These are phyloP conservation scores for Cyphomyrus plagiostoma DNA, from an alignment of 2,113 vertebrate genomes.

Conservation along the genomic window DNA sequence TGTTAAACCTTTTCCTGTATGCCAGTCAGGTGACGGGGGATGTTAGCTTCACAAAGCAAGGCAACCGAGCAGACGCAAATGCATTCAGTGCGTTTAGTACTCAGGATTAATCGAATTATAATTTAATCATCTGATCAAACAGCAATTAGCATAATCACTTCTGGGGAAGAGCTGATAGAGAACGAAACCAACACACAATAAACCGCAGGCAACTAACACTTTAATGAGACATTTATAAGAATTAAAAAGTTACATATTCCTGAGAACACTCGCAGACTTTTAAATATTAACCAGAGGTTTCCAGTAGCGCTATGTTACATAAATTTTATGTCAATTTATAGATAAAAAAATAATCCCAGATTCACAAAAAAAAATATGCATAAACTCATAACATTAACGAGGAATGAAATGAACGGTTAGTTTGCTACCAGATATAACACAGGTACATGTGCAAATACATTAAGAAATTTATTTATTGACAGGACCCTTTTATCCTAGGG, in stretches of 20 bases:
- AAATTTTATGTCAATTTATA: constrained; percentile 13
- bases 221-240: constrained; percentile 62
- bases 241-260: constrained; percentile 52
- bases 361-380: neutral
- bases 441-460: neutral
- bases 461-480: neutral
- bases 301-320: neutral
- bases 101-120: constrained; percentile 78
- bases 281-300: constrained; percentile 24
- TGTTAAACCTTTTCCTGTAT: constrained; percentile 35
- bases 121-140: constrained; percentile 96
- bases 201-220: constrained; percentile 59
- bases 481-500: neutral
- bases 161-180: constrained; percentile 73
- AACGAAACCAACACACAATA: constrained; percentile 60
- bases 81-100: constrained; percentile 72
- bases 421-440: neutral
- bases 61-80: constrained; percentile 66
- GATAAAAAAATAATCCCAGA: neutral
- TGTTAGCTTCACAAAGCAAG: constrained; percentile 42
- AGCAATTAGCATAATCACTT: constrained; percentile 87
- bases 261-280: constrained; percentile 33
- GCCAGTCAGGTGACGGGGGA: constrained; percentile 36
- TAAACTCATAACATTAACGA: neutral
- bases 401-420: neutral